Conservation (phyloP, 1,140 invertebrate species). For the Trialeurodes vaporariorum region DNA sequence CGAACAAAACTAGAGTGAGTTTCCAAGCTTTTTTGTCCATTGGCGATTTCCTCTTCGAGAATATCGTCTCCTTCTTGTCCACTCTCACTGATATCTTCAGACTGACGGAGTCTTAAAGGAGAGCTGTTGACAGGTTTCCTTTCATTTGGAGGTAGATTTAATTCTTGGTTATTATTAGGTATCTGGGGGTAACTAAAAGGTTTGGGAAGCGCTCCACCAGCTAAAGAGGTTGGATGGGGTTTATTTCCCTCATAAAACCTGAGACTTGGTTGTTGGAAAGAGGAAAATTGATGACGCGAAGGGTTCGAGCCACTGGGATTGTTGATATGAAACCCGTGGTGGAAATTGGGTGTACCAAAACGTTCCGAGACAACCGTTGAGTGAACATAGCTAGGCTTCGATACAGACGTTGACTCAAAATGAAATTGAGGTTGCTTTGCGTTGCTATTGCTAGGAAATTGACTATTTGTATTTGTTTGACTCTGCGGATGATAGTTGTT, state of each 20-base stretch:
- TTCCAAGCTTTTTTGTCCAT: neutral
- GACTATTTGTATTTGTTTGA: neutral
- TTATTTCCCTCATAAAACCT: neutral
- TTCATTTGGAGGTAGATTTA: neutral
- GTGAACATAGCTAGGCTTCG: neutral
- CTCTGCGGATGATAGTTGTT: conserved; percentile 2
- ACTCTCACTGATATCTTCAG: neutral
- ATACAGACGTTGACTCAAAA: neutral
- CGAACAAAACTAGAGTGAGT: neutral
- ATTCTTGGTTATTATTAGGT: neutral
- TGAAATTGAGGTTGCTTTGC: conserved; percentile 7
- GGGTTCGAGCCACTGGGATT: neutral
- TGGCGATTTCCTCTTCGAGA: neutral
- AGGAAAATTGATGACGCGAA: neutral
- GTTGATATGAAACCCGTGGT: conserved; percentile 14
- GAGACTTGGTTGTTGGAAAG: neutral
- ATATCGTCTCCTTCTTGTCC: neutral
- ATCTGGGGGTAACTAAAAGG: neutral
- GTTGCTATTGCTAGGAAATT: neutral
- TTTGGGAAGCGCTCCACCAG: neutral
- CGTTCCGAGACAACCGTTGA: conserved; percentile 18
- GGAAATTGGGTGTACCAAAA: conserved; percentile 20
- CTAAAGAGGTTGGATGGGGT: neutral
- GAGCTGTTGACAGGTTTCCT: neutral
- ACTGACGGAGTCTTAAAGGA: neutral